Conservation (phyloP, 2,113 vertebrate genomes). For the Lepus europaeus region DNA sequence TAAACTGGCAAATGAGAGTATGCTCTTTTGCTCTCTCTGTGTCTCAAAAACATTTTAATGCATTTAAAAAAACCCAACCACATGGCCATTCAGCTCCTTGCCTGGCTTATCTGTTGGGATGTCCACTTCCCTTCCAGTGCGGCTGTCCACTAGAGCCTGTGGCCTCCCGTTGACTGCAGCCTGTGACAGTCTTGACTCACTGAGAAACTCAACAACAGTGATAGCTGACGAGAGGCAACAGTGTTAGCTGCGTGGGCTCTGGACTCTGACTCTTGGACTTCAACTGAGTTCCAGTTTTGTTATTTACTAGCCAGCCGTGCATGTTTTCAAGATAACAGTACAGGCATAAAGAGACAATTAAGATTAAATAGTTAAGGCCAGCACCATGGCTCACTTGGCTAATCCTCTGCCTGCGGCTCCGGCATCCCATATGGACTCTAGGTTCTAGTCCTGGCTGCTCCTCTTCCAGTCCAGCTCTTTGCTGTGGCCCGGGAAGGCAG, state of each 20-base stretch:
- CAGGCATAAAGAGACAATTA: not conserved
- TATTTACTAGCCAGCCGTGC: not conserved
- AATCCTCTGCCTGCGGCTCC: too few species aligned
- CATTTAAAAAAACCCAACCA: not conserved
- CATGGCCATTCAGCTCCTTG: too few species aligned
- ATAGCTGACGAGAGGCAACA: not conserved
- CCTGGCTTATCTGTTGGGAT: not conserved
- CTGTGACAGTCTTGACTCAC: not conserved
- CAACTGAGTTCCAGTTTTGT: not conserved
- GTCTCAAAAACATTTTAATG: too few species aligned
- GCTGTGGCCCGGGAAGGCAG: too few species aligned
- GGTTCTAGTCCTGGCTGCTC: too few species aligned
- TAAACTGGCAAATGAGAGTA: too few species aligned
- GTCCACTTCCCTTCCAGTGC: not conserved
- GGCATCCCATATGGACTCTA: too few species aligned
- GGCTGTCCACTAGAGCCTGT: not conserved
- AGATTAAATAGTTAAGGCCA: not conserved
- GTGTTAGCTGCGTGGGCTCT: not conserved
- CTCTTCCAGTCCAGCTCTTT: too few species aligned
- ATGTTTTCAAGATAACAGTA: not conserved
- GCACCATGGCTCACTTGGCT: too few species aligned
- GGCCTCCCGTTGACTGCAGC: not conserved
- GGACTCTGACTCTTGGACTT: not conserved
- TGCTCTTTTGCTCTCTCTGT: too few species aligned
- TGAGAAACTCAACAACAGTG: not conserved